phyloP scores from a whole-genome alignment of 2,113 vertebrate genomes.

The Paracanthobrama guichenoti region DNA sequence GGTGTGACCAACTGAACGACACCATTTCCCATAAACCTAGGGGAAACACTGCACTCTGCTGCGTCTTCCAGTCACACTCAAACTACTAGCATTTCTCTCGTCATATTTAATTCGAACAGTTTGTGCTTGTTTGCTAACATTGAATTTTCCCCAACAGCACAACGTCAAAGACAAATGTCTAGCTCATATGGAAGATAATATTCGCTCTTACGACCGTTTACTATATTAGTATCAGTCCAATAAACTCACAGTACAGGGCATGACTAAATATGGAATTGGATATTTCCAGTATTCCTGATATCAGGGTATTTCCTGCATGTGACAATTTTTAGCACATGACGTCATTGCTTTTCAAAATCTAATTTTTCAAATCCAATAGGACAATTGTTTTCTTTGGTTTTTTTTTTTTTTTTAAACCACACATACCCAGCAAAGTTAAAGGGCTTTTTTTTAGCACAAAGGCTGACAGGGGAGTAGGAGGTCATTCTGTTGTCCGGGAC shows the following conservation, averaged over 20 bases:
- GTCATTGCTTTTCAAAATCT: not conserved
- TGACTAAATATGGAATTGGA: not conserved
- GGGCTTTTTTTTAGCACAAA: not conserved
- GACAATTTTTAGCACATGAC: too few species aligned
- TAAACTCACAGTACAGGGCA: not conserved
- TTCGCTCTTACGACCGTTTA: not conserved
- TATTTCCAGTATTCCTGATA: too few species aligned
- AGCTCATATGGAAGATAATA: not conserved
- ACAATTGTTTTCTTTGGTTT: too few species aligned
- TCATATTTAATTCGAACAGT: too few species aligned
- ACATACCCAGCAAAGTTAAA: not conserved
- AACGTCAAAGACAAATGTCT: not conserved
- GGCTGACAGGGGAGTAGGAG: not conserved
- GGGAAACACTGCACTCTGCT: too few species aligned
- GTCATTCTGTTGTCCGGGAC: not conserved
- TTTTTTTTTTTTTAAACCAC: not conserved
- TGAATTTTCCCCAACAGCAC: not conserved
- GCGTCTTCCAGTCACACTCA: too few species aligned
- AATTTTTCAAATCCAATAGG: not conserved
- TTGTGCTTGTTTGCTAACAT: too few species aligned
- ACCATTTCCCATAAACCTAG: too few species aligned
- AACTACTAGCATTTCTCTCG: too few species aligned
- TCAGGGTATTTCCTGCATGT: too few species aligned
- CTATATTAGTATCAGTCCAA: not conserved
- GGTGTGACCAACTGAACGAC: too few species aligned